phyloP scores from a whole-genome alignment of 1,140 invertebrate genomes.

The Lepidurus arcticus region DNA sequence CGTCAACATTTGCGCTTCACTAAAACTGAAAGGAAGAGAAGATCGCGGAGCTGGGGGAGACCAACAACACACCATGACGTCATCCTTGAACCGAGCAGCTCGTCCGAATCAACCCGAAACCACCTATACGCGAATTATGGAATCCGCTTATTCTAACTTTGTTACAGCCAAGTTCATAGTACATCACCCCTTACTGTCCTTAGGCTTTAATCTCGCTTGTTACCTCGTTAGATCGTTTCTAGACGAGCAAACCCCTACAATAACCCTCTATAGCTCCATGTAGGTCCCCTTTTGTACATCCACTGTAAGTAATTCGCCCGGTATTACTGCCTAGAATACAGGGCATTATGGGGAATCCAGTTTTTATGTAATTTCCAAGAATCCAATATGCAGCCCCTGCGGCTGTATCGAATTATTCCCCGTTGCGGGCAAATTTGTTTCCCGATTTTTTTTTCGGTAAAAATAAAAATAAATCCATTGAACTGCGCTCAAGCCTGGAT shows the following conservation, averaged over 20 bases:
- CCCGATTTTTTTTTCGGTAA: too few relatives aligned
- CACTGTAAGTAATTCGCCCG: not conserved
- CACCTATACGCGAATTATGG: not conserved
- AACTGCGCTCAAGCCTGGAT: not conserved
- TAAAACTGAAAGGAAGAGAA: constrained; percentile 3
- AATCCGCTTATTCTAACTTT: constrained; percentile 19
- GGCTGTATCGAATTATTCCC: too few relatives aligned
- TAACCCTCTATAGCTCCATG: not conserved
- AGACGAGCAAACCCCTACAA: not conserved
- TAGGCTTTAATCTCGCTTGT: not conserved
- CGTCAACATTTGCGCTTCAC: constrained; percentile 21
- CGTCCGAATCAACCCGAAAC: not conserved
- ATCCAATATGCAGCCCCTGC: too few relatives aligned
- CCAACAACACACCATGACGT: not conserved
- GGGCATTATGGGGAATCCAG: too few relatives aligned
- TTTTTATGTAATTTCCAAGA: too few relatives aligned
- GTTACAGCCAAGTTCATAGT: not conserved
- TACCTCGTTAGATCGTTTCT: not conserved
- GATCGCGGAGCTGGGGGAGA: constrained; percentile 12
- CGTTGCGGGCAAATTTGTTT: too few relatives aligned
- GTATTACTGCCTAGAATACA: not conserved
- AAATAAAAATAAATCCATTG: not conserved
- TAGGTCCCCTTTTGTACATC: not conserved
- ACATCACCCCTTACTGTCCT: not conserved
- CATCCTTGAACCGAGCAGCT: not conserved